A percentile compares a stretch with the other conserved stretches of the same genome.
Conservation (phyloP, 2,888 invertebrate genomes). For the Scaptodrosophila latifasciaeformis region DNA sequence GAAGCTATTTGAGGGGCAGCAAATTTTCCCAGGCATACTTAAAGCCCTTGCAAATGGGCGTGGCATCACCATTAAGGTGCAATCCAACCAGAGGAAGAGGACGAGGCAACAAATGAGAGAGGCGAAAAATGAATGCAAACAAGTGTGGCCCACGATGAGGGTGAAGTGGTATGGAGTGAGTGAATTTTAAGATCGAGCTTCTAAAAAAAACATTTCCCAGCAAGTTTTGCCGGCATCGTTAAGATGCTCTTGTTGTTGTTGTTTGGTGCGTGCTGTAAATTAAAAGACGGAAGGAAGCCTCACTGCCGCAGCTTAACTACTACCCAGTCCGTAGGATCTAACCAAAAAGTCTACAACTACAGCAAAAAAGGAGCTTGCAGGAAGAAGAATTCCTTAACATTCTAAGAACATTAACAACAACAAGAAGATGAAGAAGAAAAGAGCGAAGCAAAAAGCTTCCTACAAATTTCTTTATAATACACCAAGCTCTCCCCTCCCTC, state of each 20-base stretch:
- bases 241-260: conserved; percentile 14
- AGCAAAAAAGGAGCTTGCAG: conserved; percentile 2
- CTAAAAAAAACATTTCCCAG: neutral
- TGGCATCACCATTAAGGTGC: conserved; percentile 25
- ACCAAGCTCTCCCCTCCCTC: too few species aligned
- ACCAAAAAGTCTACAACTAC: too few species aligned
- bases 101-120: too few species aligned
- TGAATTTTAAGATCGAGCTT: neutral
- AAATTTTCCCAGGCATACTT: conserved; percentile 11
- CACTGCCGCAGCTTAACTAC: conserved; percentile 23
- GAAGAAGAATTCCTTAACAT: neutral
- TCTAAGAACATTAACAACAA: conserved; percentile 19
- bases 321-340: neutral
- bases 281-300: conserved; percentile 28
- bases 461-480: conserved; percentile 65
- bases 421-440: conserved; percentile 9
- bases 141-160: conserved; percentile 34
- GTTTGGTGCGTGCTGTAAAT: conserved; percentile 10
- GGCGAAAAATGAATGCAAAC: conserved; percentile 38
- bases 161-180: conserved; percentile 4
- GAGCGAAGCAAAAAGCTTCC: conserved; percentile 17
- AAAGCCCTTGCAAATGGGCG: conserved; percentile 1
- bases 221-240: too few species aligned
- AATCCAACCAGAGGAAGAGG: conserved; percentile 8
- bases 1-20: too few species aligned